Percentiles rank a stretch among this genome's conserved stretches.
Evolutionary conservation across 1,140 invertebrate species (phyloP).

Genomic region (Colletes gigas): DNA sequence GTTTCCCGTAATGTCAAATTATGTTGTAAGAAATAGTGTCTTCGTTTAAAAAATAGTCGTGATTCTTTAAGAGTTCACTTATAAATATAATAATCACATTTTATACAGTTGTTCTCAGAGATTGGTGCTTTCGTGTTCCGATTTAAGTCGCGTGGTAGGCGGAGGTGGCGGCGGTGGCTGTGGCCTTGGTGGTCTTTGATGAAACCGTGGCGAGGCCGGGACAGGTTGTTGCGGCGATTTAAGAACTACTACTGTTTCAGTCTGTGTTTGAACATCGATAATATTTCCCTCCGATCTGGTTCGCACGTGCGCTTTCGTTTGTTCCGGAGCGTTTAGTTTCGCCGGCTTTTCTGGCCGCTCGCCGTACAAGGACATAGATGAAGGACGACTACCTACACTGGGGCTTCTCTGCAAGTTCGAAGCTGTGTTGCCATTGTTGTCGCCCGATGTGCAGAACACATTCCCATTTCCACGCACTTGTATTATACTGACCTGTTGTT

Average conservation of each 20-base stretch:
- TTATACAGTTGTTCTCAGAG: slow-evolving; percentile 65
- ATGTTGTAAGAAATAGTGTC: slow-evolving; percentile 39
- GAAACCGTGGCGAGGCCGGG: slow-evolving; percentile 75
- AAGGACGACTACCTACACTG: slow-evolving; percentile 77
- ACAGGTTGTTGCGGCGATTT: slow-evolving; percentile 72
- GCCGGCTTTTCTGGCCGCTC: slow-evolving; percentile 79
- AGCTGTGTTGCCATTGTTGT: slow-evolving; percentile 76
- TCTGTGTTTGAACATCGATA: slow-evolving; percentile 78
- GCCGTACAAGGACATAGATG: slow-evolving; percentile 73
- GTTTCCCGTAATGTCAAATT: slow-evolving; percentile 23
- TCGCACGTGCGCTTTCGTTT: slow-evolving; percentile 75
- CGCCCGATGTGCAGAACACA: slow-evolving; percentile 54
- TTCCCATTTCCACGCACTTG: slow-evolving; percentile 81
- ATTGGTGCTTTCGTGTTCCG: slow-evolving; percentile 80
- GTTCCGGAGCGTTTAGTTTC: slow-evolving; percentile 74
- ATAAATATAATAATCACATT: slow-evolving; percentile 29
- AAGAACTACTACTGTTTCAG: slow-evolving; percentile 69
- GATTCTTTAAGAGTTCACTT: slow-evolving; percentile 31
- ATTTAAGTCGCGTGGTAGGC: slow-evolving; percentile 72
- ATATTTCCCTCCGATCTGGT: slow-evolving; percentile 82
- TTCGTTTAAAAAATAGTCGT: slow-evolving; percentile 35
- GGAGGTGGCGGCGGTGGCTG: slow-evolving; percentile 79
- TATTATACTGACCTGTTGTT: slow-evolving; percentile 87
- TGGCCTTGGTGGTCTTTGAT: slow-evolving; percentile 77
- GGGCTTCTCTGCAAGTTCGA: slow-evolving; percentile 80